Percentiles rank a stretch among this genome's conserved stretches.
Evolutionary conservation across 2,113 vertebrate genomes (phyloP).

Genomic region (Panthera uncia): DNA sequence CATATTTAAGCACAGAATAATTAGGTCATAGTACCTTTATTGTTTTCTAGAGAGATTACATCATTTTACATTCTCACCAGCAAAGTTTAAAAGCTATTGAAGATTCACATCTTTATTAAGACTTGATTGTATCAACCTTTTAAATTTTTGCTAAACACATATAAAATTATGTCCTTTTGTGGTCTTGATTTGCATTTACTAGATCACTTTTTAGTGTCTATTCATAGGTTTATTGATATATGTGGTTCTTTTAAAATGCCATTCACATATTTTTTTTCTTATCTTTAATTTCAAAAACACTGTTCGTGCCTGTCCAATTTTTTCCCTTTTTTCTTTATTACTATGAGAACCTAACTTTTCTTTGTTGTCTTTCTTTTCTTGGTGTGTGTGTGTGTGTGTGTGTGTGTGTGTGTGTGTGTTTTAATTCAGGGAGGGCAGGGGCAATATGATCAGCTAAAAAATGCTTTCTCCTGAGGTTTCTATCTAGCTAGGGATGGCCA

Average conservation of each 20-base stretch:
- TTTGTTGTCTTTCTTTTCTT: not conserved
- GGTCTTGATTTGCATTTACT: not conserved
- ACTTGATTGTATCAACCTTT: not conserved
- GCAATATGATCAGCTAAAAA: not conserved
- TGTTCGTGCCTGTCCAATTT: not conserved
- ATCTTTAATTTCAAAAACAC: not conserved
- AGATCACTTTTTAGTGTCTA: not conserved
- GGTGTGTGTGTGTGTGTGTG: no score
- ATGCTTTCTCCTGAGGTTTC: not conserved
- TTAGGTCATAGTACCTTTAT: not conserved
- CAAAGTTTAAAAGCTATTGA: not conserved
- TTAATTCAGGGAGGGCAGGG: not conserved
- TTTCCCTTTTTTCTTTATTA: not conserved
- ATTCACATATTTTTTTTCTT: not conserved
- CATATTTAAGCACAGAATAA: not conserved
- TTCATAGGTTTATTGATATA: not conserved
- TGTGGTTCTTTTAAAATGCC: not conserved
- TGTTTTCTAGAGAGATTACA: not conserved
- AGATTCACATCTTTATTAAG: not conserved
- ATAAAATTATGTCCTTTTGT: not conserved
- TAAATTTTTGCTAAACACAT: not conserved
- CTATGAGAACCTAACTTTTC: not conserved
- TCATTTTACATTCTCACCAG: not conserved
- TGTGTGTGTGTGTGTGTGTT: no score
- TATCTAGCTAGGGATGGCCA: not conserved